phyloP scores from a whole-genome alignment of 2,113 vertebrate genomes.

The Ivindomyrus marchei region DNA sequence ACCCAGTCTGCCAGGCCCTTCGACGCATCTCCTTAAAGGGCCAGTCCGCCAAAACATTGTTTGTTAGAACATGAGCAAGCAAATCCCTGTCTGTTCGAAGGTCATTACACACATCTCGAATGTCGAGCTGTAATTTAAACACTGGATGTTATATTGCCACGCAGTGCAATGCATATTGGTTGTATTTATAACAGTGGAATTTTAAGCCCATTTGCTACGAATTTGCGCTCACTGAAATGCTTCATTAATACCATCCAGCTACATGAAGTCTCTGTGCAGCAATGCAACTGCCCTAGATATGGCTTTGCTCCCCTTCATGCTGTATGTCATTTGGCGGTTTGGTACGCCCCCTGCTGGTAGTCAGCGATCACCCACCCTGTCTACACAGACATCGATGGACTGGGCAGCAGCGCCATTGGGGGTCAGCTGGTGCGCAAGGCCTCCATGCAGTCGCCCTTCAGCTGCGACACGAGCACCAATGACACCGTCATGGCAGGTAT shows the following conservation, averaged over 20 bases:
- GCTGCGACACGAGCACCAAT: conserved; percentile 60
- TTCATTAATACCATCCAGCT: not conserved
- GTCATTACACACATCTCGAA: not conserved
- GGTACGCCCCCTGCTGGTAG: not conserved
- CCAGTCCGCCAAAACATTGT: not conserved
- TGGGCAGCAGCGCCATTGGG: conserved; percentile 88
- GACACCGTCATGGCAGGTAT: conserved; percentile 81
- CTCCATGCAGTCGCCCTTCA: conserved; percentile 68
- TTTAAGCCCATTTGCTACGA: not conserved
- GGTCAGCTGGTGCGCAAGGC: conserved; percentile 80
- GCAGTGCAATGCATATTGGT: not conserved
- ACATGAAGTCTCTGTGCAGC: not conserved
- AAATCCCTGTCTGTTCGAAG: not conserved
- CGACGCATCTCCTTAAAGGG: not conserved
- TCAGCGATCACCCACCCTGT: not conserved
- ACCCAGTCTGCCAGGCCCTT: not conserved
- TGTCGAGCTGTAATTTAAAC: not conserved
- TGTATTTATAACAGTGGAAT: not conserved
- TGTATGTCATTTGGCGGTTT: not conserved
- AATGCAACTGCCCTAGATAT: not conserved
- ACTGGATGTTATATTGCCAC: not conserved
- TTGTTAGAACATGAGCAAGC: not conserved
- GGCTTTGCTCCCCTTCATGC: not conserved
- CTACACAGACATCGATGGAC: conserved; percentile 80
- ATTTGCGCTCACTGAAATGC: not conserved